These are phyloP conservation scores for Falco berigora DNA, from an alignment of 2,797 vertebrate genomes.

Conservation along the genomic window DNA sequence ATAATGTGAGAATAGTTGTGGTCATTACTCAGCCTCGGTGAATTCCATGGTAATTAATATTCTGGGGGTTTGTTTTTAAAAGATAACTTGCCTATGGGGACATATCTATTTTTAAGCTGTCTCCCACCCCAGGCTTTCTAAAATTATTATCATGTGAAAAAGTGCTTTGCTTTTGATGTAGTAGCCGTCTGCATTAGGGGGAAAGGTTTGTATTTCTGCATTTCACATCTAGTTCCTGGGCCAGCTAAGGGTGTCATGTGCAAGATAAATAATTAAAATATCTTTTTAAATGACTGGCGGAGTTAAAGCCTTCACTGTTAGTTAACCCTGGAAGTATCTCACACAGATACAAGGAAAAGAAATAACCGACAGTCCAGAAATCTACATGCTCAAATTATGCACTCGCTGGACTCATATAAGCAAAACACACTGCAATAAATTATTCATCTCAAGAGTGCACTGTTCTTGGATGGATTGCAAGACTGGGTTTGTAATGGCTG, in stretches of 20 bases:
- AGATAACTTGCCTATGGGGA: background rate
- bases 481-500: background rate
- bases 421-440: background rate
- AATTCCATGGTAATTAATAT: background rate
- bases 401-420: background rate
- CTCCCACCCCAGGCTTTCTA: background rate
- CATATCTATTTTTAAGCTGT: background rate
- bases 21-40: background rate
- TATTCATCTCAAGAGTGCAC: background rate
- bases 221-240: background rate
- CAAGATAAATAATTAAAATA: background rate
- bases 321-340: background rate
- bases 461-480: background rate
- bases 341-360: background rate
- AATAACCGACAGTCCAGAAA: background rate
- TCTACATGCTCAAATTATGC: background rate
- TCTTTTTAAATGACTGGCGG: background rate
- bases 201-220: background rate
- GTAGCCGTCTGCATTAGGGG: background rate
- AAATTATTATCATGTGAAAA: background rate
- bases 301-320: background rate
- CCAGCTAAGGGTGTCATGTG: background rate
- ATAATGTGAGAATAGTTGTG: background rate
- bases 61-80: background rate
- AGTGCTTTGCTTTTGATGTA: background rate